A percentile compares a stretch with the other conserved stretches of the same genome.
Evolutionary conservation across 30 jellyfish, hydroid and myxozoan species (phyloP).

Genomic region (Turritopsis dohrnii): DNA sequence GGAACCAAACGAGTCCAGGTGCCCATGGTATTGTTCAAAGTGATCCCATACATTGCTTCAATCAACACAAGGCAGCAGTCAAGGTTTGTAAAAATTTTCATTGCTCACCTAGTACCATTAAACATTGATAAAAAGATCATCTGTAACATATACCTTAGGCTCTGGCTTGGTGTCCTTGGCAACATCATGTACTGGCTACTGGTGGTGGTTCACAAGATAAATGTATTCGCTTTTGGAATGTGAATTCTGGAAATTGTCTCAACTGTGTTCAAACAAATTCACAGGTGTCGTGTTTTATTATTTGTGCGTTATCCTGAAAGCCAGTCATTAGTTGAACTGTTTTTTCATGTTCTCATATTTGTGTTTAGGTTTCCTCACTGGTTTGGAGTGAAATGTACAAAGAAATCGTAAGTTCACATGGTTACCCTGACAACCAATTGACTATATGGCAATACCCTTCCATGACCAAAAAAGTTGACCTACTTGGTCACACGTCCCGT

Average conservation of each 20-base stretch:
- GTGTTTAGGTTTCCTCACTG: conserved; percentile 71
- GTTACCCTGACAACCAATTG: conserved; percentile 84
- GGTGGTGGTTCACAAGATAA: conserved; percentile 95
- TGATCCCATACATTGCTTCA: conserved; percentile 51
- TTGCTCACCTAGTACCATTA: too few relatives aligned
- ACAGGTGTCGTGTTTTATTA: too few relatives aligned
- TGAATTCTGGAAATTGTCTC: conserved; percentile 62
- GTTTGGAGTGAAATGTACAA: conserved; percentile 62
- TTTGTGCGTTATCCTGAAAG: too few relatives aligned
- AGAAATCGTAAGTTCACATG: conserved; percentile 87
- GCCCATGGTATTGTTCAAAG: background rate
- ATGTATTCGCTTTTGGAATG: conserved; percentile 79
- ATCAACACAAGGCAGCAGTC: conserved; percentile 87
- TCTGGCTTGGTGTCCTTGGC: conserved; percentile 97
- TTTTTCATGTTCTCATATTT: background rate
- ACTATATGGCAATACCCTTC: conserved; percentile 92
- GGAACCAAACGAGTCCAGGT: conserved; percentile 4
- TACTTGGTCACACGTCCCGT: conserved; percentile 80
- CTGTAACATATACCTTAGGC: too few relatives aligned
- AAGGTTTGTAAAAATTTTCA: conserved; percentile 43
- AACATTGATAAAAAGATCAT: too few relatives aligned
- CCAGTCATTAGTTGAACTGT: background rate
- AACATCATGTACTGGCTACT: conserved; percentile 57
- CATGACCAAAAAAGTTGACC: conserved; percentile 52
- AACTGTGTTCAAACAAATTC: conserved; percentile 67